Base-by-base conservation (phyloP, 2,113 vertebrate species). In the Siniperca chuatsi region DNA sequence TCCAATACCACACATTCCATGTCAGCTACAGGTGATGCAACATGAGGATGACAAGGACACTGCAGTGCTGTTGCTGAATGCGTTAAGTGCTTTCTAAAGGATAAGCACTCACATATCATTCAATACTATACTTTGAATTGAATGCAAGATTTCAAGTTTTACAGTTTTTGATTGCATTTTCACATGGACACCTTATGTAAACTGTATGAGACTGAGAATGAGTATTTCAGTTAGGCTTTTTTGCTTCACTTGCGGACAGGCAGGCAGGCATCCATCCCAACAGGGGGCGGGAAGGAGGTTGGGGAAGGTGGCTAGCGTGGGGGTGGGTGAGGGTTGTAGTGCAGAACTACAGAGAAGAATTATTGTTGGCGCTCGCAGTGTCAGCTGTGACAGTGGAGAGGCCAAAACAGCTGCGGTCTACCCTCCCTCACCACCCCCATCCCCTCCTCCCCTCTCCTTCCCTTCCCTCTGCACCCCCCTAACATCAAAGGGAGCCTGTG, bases 401-500 rank as follows among this genome's bases (percentile, higher is more conserved):
- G 93, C 91, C 87, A 87, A 90, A 94, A 91, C 93, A 94, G 92
- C 92, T 94, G 93, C 87, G 68, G 71, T 86, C 80, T 87, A 42
- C 83, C 83, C 78, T 65, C 76, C 64, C 61, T 68, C 78, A 78
- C 57, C 70, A 71, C 58, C 85, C 42, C 21, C 57, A 68, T 50
- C 69, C 75, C 75, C 50, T 50, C 76, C 64, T 62, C 71, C 61
- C 74, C 44, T 54, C 81, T n/a, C 73, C 10, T 67, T 76, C 79
- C 78, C 80, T 35, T 82, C 75, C 76, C 85, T 80, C 79, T 52
- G 29, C 73, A 10, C 37, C 8, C 62, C 18, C 58, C 67, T 69
- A 72, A 92, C 92, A 93, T 93, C 93, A 95, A 95, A 94, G 93
- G 58, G 60, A 85, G 86, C 89, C 89, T 88, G 89, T 90, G 91